Conservation (phyloP, 2,888 invertebrate species). For the Chymomyza caudatula region DNA sequence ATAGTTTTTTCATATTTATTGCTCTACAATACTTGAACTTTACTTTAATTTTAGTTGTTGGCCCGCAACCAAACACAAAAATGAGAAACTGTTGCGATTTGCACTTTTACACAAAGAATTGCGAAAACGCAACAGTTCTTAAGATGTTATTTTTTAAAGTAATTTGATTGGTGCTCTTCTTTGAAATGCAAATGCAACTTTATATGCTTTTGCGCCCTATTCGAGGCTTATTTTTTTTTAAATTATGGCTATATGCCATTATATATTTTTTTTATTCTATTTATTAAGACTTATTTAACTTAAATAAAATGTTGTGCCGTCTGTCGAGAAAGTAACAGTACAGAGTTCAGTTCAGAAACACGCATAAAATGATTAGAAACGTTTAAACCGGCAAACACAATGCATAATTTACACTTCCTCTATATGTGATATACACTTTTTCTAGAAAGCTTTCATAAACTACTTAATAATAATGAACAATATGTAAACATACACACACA, state of each 20-base stretch:
- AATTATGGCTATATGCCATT: conserved; percentile 16
- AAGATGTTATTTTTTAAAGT: conserved; percentile 45
- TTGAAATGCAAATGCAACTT: conserved; percentile 16
- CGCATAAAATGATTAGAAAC: not conserved
- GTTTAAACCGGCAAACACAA: conserved; percentile 14
- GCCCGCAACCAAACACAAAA: not conserved
- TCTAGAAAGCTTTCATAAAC: conserved; percentile 68
- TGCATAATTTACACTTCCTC: conserved; percentile 71
- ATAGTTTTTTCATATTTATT: conserved; percentile 28
- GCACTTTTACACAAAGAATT: not conserved
- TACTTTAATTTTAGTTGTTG: not conserved
- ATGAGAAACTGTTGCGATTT: not conserved
- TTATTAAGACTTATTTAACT: not conserved
- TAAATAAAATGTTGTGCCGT: not conserved
- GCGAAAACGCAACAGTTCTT: not conserved
- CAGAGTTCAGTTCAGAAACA: not conserved
- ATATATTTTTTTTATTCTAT: conserved; percentile 8
- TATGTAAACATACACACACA: conserved; percentile 28
- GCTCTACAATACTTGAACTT: conserved; percentile 7
- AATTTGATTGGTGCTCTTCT: conserved; percentile 63
- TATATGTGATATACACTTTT: conserved; percentile 71
- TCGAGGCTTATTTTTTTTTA: conserved; percentile 8
- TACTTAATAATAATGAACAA: conserved; percentile 37
- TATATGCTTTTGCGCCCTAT: not conserved
- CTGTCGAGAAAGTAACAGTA: not conserved